Base-by-base conservation (phyloP, 1,140 invertebrate species). In the Linepithema humile region DNA sequence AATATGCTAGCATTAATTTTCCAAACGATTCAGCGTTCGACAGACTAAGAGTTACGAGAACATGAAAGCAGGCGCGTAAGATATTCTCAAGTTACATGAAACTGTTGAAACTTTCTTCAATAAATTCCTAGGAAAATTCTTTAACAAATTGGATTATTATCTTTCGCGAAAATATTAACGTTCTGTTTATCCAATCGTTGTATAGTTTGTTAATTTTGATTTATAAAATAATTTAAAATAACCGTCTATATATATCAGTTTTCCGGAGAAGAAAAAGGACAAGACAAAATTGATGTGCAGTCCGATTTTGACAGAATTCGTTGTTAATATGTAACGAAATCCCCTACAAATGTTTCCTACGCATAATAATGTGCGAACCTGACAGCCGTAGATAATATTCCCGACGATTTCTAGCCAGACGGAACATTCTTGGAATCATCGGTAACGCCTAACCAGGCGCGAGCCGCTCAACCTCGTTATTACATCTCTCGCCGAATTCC, bases 401-500 rank as follows among this genome's bases (percentile, higher is more conserved):
- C 48, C 35, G 48, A 40, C 35, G 6, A 40, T 69, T 62, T 77
- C 43, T 20, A 40, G 64, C 75, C 38, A 80, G 64, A 80, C 64
- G 50, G 75, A 80, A 80, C 75, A 40, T 85, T 84, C 84, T 48
- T 35, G 50, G 82, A 78, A 73, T 85, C 73, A 82, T 83, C 43
- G 86, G 84, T 86, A 88, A 80, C 32, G 88, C 67, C 80, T 88
- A 88, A 90, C 73, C 70, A 80, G 83, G 59, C 55, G 60, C 78
- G 57, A 80, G 85, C 73, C 84, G 84, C 77, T 82, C 89, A 86
- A 80, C 82, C 89, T 89, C 89, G 87, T 89, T 89, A 88, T 88
- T 88, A 87, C 85, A 83, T 84, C 75, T 78, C 75, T 43, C 74
- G 77, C 82, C 82, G 89, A 91, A 93, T 92, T 92, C 91, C 91